phyloP scores from a whole-genome alignment of 2,113 vertebrate genomes.

The Scortum barcoo region DNA sequence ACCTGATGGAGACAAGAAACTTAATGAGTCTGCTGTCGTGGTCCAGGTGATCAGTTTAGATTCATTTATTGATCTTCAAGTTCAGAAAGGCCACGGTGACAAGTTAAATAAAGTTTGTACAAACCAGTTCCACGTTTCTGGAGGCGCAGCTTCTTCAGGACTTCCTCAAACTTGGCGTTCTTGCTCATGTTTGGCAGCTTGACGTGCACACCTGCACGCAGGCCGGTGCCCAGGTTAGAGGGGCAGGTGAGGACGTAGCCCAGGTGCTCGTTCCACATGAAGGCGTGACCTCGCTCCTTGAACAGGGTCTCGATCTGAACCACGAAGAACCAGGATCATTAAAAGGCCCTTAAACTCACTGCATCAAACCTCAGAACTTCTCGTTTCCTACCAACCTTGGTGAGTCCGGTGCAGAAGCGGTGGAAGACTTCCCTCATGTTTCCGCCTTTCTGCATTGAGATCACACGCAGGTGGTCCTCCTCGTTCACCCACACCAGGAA shows the following conservation, averaged over 20 bases:
- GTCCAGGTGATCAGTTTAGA: not conserved
- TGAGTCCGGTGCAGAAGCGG: slow-evolving; percentile 95
- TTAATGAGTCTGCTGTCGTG: not conserved
- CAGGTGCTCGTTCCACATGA: slow-evolving; percentile 99
- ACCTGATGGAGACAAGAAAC: slow-evolving; percentile 77
- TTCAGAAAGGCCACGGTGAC: too few relatives aligned
- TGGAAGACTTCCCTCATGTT: slow-evolving; percentile 97
- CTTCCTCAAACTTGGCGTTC: slow-evolving; percentile 91
- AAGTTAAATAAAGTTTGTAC: not conserved
- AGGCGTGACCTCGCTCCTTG: slow-evolving; percentile 89
- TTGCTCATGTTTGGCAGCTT: slow-evolving; percentile 95
- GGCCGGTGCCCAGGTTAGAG: slow-evolving; percentile 96
- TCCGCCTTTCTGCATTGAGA: slow-evolving; percentile 99
- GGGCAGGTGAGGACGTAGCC: slow-evolving; percentile 97
- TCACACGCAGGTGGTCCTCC: slow-evolving; percentile 97
- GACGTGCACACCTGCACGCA: slow-evolving; percentile 95
- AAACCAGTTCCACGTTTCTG: slow-evolving; percentile 98
- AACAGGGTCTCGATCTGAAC: slow-evolving; percentile 93
- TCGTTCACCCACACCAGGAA: slow-evolving; percentile 99
- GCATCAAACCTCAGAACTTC: too few relatives aligned
- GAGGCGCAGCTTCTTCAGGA: slow-evolving; percentile 92
- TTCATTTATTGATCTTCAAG: not conserved
- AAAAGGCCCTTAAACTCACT: rapidly evolving
- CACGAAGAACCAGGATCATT: not conserved
- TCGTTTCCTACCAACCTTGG: slow-evolving; percentile 84